Percentiles rank a stretch among this genome's conserved stretches.
Conservation (phyloP, 2,113 vertebrate genomes). For the Axis porcinus region DNA sequence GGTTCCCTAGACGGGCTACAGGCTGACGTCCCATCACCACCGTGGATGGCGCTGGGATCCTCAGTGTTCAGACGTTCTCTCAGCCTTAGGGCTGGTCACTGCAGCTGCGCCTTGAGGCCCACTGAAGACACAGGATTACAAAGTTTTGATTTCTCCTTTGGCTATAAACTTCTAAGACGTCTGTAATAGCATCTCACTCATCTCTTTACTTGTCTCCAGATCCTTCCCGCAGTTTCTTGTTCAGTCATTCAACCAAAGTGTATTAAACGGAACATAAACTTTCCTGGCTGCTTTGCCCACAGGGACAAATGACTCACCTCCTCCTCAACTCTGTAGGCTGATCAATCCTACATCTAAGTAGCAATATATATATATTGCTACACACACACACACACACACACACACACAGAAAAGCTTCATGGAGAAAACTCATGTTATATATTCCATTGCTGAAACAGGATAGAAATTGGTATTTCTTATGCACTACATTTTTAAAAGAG, state of each 20-base stretch:
- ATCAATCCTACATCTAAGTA: neutral
- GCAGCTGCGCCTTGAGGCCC: neutral
- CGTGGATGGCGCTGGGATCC: neutral
- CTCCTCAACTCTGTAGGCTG: neutral
- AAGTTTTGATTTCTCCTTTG: neutral
- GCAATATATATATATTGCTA: neutral
- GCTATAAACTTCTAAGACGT: neutral
- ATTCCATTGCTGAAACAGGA: neutral
- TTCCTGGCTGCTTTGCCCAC: neutral
- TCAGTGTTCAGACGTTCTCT: neutral
- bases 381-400: neutral
- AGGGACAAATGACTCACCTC: slow-evolving; percentile 6
- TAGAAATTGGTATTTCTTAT: neutral
- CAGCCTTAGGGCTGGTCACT: neutral
- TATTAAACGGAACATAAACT: neutral
- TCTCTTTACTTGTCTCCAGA: neutral
- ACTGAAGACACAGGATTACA: neutral
- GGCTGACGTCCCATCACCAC: neutral
- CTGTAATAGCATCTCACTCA: neutral
- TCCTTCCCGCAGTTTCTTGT: neutral
- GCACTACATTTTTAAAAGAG: neutral
- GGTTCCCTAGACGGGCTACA: neutral
- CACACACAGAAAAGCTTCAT: neutral
- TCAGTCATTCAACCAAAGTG: neutral
- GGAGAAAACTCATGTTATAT: neutral